Conservation (phyloP, 2,888 invertebrate genomes). For the Tenthredo mesomela region DNA sequence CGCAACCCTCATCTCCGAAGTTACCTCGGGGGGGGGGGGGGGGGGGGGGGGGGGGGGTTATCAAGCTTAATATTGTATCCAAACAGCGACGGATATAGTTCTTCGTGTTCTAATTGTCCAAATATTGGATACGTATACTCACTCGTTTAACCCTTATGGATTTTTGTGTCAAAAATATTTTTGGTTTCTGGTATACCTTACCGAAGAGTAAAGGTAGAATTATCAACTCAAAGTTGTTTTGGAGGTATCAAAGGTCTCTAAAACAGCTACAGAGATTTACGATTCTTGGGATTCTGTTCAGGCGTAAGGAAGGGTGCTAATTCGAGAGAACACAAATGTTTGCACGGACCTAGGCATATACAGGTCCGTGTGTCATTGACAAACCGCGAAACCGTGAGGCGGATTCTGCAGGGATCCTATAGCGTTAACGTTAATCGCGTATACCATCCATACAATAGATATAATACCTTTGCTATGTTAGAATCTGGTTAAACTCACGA, state of each 20-base stretch:
- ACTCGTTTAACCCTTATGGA: too few species aligned
- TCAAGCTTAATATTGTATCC: neutral
- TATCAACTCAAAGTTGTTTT: too few species aligned
- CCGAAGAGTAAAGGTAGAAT: neutral
- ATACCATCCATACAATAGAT: neutral
- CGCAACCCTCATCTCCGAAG: neutral
- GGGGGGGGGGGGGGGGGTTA: too few species aligned
- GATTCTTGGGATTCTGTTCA: slow-evolving; percentile 10
- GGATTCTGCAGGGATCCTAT: neutral
- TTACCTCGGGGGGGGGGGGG: neutral
- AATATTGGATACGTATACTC: neutral
- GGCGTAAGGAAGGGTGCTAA: slow-evolving; percentile 40
- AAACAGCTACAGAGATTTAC: too few species aligned
- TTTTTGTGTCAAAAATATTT: neutral
- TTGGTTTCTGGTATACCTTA: too few species aligned
- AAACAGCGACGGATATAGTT: neutral
- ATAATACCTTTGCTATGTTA: neutral
- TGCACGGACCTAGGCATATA: slow-evolving; percentile 13
- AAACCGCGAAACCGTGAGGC: neutral
- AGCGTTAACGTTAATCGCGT: slow-evolving; percentile 23
- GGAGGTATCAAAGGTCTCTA: too few species aligned
- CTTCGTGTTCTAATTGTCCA: neutral
- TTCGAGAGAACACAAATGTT: slow-evolving; percentile 32
- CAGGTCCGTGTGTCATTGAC: slow-evolving; percentile 15
- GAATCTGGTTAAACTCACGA: slow-evolving; percentile 28